Evolutionary conservation across 1,140 invertebrate genomes (phyloP).

Genomic region (Alviniconcha marisindica): DNA sequence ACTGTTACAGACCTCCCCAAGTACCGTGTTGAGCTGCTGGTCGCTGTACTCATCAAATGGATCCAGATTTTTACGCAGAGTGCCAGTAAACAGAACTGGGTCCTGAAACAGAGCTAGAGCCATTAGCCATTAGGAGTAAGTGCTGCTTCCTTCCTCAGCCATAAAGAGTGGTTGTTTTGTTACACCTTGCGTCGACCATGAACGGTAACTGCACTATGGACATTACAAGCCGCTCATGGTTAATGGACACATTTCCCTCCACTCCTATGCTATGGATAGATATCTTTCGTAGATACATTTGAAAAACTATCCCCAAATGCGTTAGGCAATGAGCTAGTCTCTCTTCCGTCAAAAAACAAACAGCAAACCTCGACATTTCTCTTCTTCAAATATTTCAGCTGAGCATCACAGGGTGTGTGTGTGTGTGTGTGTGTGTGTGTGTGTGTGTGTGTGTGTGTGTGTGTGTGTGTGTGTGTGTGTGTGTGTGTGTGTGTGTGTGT

Average conservation of each 20-base stretch:
- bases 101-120: constrained; percentile 69
- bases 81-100: constrained; percentile 78
- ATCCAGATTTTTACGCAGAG: constrained; percentile 81
- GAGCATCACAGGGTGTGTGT: too few relatives aligned
- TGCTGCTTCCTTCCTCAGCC: neutral
- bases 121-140: neutral
- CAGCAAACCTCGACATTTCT: too few relatives aligned
- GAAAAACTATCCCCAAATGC: too few relatives aligned
- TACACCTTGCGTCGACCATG: neutral
- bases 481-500: too few relatives aligned
- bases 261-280: neutral
- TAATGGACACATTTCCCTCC: neutral
- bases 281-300: too few relatives aligned
- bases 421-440: too few relatives aligned
- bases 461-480: too few relatives aligned
- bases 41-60: constrained; percentile 80
- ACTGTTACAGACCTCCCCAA: constrained; percentile 58
- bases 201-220: neutral
- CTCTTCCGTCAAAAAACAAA: too few relatives aligned
- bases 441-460: too few relatives aligned
- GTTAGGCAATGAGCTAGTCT: too few relatives aligned
- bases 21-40: constrained; percentile 73
- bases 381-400: too few relatives aligned
- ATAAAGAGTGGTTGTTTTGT: neutral
- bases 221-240: neutral